Evolutionary conservation across 2,113 vertebrate genomes (phyloP), one percentile per base, ranked within the genome.

Genomic region (Ciconia boyciana): DNA sequence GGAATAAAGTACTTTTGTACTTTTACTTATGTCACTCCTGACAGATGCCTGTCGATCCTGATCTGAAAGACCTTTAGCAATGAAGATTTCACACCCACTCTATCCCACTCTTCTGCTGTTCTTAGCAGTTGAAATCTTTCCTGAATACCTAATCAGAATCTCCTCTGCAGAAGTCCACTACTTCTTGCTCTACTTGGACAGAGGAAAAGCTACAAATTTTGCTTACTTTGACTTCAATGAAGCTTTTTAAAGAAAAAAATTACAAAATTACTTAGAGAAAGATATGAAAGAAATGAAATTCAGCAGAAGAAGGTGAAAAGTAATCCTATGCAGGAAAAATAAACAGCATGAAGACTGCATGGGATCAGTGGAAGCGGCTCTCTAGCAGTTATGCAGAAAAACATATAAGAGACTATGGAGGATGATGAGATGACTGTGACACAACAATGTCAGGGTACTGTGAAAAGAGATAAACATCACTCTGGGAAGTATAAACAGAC

Each of bases 91-190:
- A 95, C 96, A 94, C 94, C 96, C 93, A 97, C 94, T 92, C 92
- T 95, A 92, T 94, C 96, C 93, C 92, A 97, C 96, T 93, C 87
- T 96, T 96, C 92, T 96, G 84, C 94, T 96, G 96, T 96, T 96
- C 90, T 92, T 94, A 83, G 66, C 82, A 94, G 82, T 49, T 77
- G 57, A 91, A 87, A 69, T 91, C 17, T 54, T 80, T 83, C 76
- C 54, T 94, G 93, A 96, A 91, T 97, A 87, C 54, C 49, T 96
- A 88, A 94, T 83, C 66, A 95, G 54, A 93, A 86, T 83, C 49
- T 83, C 75, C 82, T 85, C 75, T 88, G 90, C 71, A 93, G 44
- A 88, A 54, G 96, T 95, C 92, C 94, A 91, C 83, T 75, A 54
- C 16, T 74, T 70, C 48, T 82, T 57, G 19, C 16, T 90, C 18